These are phyloP conservation scores for Capitulum mitella DNA, from an alignment of 2,888 invertebrate genomes.

Conservation along the genomic window DNA sequence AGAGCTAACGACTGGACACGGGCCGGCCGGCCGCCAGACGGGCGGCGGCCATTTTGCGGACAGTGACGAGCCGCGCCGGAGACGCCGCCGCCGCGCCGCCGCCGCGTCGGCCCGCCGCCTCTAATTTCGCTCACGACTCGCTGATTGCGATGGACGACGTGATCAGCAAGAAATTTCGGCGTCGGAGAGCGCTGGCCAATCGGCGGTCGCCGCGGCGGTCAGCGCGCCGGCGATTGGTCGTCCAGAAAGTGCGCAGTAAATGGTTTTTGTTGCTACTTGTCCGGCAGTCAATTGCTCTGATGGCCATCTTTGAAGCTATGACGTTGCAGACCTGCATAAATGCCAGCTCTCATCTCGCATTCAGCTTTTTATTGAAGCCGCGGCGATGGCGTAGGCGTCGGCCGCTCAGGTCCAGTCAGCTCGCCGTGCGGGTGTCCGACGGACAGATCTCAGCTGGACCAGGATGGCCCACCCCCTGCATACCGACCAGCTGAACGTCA, in stretches of 20 bases:
- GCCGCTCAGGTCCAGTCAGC: background rate
- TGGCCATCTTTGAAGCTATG: background rate
- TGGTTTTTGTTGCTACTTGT: slow-evolving; percentile 17
- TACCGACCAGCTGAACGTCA: background rate
- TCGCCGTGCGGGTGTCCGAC: too few relatives aligned
- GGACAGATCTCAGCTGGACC: background rate
- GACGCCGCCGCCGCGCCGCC: background rate
- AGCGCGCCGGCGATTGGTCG: background rate
- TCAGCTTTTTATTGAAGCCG: background rate
- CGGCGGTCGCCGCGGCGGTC: background rate
- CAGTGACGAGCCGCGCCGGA: background rate
- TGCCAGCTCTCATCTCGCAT: slow-evolving; percentile 5
- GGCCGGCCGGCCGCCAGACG: background rate
- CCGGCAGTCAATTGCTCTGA: background rate
- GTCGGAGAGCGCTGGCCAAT: background rate
- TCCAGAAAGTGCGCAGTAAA: background rate
- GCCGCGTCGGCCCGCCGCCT: too few relatives aligned
- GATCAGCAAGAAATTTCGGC: slow-evolving; percentile 24
- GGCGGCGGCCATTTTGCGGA: slow-evolving; percentile 2
- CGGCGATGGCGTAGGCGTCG: background rate
- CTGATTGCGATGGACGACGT: slow-evolving; percentile 20
- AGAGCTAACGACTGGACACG: slow-evolving; percentile 9
- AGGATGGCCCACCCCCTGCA: too few relatives aligned
- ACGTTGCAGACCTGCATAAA: background rate
- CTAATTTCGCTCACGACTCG: background rate